Evolutionary conservation across 1,140 invertebrate genomes (phyloP).

Genomic region (Aphaenogaster floridana): DNA sequence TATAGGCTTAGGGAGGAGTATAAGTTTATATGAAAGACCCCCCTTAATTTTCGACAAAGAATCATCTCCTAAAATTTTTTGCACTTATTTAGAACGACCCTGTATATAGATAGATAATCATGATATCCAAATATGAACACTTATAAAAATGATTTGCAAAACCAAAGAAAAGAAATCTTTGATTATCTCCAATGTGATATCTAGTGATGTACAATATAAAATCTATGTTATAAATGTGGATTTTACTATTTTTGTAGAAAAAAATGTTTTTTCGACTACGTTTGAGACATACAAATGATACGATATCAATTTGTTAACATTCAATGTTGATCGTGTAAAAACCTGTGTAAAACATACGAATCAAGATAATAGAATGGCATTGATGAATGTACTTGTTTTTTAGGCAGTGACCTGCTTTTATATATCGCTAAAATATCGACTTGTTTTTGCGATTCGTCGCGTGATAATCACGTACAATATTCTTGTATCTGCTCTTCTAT

Average conservation of each 20-base stretch:
- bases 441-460: not conserved
- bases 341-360: not conserved
- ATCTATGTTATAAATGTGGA: not conserved
- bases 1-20: too few relatives aligned
- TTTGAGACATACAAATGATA: not conserved
- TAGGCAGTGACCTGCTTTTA: not conserved
- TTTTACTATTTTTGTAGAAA: not conserved
- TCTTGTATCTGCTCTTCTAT: not conserved
- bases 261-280: not conserved
- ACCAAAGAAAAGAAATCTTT: not conserved
- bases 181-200: not conserved
- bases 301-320: constrained; percentile 15
- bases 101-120: not conserved
- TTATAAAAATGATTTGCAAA: constrained; percentile 15
- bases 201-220: not conserved
- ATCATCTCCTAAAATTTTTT: too few relatives aligned
- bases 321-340: not conserved
- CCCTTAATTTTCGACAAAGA: too few relatives aligned
- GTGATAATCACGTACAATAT: not conserved
- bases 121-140: not conserved
- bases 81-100: too few relatives aligned
- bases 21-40: too few relatives aligned
- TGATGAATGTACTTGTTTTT: not conserved
- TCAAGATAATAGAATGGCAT: not conserved
- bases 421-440: constrained; percentile 12